These are phyloP conservation scores for Orthonyx spaldingii DNA, from an alignment of 2,113 vertebrate genomes.

Conservation along the genomic window DNA sequence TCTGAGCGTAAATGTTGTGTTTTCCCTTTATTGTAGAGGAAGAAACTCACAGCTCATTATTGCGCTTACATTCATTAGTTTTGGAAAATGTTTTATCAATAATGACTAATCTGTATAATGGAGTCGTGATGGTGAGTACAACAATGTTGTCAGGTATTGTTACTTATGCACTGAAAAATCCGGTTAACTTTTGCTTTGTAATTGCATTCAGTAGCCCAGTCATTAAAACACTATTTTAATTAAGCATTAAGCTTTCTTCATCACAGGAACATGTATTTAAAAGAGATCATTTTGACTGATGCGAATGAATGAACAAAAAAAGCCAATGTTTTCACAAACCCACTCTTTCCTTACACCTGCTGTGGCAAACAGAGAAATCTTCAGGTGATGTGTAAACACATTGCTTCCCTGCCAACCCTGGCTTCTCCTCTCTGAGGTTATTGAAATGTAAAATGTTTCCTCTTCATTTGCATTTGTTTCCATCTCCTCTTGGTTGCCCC, in stretches of 20 bases:
- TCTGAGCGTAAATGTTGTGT: not conserved
- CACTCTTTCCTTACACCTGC: not conserved
- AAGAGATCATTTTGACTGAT: not conserved
- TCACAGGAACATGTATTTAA: not conserved
- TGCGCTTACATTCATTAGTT: not conserved
- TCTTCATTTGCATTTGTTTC: not conserved
- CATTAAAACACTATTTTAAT: not conserved
- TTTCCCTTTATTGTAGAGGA: not conserved
- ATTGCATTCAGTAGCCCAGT: not conserved
- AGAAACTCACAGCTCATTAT: not conserved
- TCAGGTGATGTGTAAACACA: not conserved
- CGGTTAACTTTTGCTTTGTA: not conserved
- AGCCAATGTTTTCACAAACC: not conserved
- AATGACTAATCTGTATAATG: not conserved
- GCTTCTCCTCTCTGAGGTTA: not conserved
- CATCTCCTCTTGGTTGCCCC: not conserved
- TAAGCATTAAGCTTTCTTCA: not conserved
- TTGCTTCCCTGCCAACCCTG: not conserved
- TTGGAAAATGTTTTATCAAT: not conserved
- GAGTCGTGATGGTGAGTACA: not conserved
- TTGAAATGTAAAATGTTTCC: not conserved
- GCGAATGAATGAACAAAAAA: not conserved
- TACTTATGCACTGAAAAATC: not conserved
- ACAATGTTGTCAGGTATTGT: not conserved
- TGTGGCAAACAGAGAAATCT: not conserved